These are phyloP conservation scores for Eudyptes chrysolophus DNA, from an alignment of 2,113 vertebrate species.

Conservation along the genomic window DNA sequence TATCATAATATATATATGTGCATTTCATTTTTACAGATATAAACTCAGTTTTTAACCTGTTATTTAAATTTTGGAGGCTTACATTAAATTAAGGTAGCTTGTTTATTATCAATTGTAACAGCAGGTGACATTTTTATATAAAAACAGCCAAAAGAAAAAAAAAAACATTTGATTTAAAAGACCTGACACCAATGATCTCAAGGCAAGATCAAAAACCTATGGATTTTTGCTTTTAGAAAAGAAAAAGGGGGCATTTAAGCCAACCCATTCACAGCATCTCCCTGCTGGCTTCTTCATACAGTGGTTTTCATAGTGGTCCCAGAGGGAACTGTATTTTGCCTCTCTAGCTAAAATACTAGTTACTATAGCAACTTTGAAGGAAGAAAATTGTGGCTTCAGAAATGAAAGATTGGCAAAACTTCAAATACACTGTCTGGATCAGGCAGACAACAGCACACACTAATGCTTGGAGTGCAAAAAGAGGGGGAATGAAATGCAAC, in stretches of 20 bases:
- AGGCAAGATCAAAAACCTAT: conserved; percentile 66
- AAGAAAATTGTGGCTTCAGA: conserved; percentile 61
- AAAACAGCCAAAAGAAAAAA: conserved; percentile 75
- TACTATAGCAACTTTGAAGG: conserved; percentile 70
- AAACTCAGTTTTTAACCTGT: conserved; percentile 76
- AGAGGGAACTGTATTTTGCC: conserved; percentile 72
- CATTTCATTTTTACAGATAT: conserved; percentile 80
- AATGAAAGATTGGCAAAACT: conserved; percentile 59
- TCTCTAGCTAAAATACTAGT: conserved; percentile 70
- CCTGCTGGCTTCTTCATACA: conserved; percentile 75
- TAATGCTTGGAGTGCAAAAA: conserved; percentile 17
- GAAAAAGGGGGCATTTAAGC: conserved; percentile 65
- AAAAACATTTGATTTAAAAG: conserved; percentile 73
- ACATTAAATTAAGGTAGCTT: conserved; percentile 81
- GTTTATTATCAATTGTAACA: conserved; percentile 73
- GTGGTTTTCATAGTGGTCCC: conserved; percentile 80
- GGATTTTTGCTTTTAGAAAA: conserved; percentile 71
- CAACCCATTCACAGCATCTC: conserved; percentile 72
- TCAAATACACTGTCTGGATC: conserved; percentile 68
- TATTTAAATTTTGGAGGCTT: conserved; percentile 76
- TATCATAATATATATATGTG: conserved; percentile 81
- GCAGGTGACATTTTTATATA: conserved; percentile 80
- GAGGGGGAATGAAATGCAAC: conserved; percentile 27
- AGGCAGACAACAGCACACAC: conserved; percentile 48
- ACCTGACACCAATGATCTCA: conserved; percentile 76